Evolutionary conservation across 2,113 vertebrate species (phyloP).

Genomic region (Odobenus rosmarus): DNA sequence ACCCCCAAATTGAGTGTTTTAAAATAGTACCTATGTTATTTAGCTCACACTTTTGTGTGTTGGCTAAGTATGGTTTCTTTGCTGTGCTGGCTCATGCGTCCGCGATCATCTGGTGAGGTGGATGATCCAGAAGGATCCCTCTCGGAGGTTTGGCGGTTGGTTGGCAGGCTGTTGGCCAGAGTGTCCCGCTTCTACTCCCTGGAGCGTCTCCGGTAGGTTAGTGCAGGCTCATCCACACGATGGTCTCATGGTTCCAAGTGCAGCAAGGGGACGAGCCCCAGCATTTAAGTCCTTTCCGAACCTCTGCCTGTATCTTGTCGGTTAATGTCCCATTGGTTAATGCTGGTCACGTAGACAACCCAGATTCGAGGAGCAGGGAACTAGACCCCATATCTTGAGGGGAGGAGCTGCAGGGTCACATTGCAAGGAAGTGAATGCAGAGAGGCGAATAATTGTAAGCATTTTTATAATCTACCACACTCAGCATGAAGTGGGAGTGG

Average conservation of each 20-base stretch:
- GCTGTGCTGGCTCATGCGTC: neutral
- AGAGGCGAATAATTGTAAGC: conserved; percentile 43
- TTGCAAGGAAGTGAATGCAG: neutral
- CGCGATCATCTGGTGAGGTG: neutral
- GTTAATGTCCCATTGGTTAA: neutral
- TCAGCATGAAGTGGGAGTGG: conserved; percentile 26
- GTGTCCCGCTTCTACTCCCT: neutral
- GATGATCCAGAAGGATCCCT: neutral
- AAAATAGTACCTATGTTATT: conserved; percentile 4
- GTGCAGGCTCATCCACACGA: neutral
- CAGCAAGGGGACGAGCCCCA: neutral
- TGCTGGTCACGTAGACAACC: neutral
- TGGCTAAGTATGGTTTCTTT: neutral
- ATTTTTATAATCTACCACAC: conserved; percentile 49
- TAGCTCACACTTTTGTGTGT: conserved; percentile 3
- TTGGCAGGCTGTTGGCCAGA: neutral
- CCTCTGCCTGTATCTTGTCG: neutral
- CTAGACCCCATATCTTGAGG: conserved; percentile 9
- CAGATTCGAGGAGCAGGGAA: neutral
- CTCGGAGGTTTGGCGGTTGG: neutral
- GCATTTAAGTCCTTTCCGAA: conserved; percentile 15
- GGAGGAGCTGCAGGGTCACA: conserved; percentile 13
- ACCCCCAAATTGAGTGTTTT: neutral
- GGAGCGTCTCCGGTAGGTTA: neutral
- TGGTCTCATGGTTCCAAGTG: neutral